phyloP scores from a whole-genome alignment of 2,797 vertebrate genomes.

The Vultur gryphus region DNA sequence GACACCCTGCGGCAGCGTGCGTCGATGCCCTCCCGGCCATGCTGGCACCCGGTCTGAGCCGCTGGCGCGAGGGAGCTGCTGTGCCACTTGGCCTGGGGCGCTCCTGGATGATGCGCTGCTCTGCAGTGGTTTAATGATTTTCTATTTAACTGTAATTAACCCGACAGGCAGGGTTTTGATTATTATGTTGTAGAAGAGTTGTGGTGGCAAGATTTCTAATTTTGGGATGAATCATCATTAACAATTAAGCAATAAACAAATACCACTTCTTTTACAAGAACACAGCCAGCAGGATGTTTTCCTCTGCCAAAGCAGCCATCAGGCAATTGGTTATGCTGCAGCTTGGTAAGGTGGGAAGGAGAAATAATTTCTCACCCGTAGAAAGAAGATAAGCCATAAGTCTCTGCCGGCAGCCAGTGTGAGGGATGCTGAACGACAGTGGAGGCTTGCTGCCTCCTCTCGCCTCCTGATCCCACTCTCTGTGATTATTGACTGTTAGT shows the following conservation, averaged over 20 bases:
- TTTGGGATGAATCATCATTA: background rate
- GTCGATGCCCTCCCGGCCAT: fast-evolving
- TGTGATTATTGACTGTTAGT: background rate
- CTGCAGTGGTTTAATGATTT: background rate
- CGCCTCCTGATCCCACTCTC: background rate
- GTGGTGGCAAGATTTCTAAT: background rate
- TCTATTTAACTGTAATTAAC: background rate
- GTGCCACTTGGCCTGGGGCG: background rate
- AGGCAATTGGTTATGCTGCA: background rate
- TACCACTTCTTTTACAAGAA: background rate
- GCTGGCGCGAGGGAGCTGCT: background rate
- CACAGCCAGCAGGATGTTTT: background rate
- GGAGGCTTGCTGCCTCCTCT: background rate
- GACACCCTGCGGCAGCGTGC: fast-evolving
- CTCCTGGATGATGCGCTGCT: background rate
- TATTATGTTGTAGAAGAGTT: background rate
- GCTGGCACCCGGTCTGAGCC: background rate
- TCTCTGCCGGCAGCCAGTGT: background rate
- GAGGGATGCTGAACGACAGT: background rate
- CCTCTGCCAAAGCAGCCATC: background rate
- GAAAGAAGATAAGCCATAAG: background rate
- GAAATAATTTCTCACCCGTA: background rate
- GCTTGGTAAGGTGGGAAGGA: background rate
- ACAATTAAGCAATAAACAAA: background rate
- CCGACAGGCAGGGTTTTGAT: background rate